Evolutionary conservation across 2,797 vertebrate species (phyloP).

Genomic region (Spinibarbus caldwelli): DNA sequence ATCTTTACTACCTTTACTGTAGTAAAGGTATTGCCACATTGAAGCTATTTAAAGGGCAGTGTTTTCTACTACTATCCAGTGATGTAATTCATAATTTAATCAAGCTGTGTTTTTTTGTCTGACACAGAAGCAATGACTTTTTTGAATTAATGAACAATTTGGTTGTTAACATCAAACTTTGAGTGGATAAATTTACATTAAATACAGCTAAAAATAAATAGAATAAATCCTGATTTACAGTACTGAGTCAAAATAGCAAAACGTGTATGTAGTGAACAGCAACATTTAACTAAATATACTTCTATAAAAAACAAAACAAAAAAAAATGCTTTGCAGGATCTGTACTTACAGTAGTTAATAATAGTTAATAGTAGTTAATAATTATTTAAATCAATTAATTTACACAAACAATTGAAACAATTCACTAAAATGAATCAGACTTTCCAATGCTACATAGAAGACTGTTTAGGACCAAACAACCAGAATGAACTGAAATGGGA

Average conservation of each 20-base stretch:
- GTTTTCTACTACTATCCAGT: not conserved
- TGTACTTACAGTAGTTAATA: not conserved
- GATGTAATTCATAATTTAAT: not conserved
- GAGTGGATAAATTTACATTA: not conserved
- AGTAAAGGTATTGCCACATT: not conserved
- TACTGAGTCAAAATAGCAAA: not conserved
- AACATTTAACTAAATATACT: not conserved
- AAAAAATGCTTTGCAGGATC: not conserved
- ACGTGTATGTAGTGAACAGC: not conserved
- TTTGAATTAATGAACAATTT: not conserved
- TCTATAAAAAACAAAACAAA: not conserved
- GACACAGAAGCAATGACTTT: not conserved
- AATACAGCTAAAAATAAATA: not conserved
- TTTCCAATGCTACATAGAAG: not conserved
- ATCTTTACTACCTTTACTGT: not conserved
- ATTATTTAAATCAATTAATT: not conserved
- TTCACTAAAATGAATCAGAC: not conserved
- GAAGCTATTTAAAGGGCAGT: not conserved
- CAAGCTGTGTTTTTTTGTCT: not conserved
- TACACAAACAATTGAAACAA: not conserved
- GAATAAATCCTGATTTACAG: not conserved
- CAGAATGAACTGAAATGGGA: not conserved
- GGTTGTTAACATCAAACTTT: not conserved
- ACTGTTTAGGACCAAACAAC: not conserved
- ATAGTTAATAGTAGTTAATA: not conserved